Base-by-base conservation (phyloP, 2,797 vertebrate species). In the Alfaro cultratus region DNA sequence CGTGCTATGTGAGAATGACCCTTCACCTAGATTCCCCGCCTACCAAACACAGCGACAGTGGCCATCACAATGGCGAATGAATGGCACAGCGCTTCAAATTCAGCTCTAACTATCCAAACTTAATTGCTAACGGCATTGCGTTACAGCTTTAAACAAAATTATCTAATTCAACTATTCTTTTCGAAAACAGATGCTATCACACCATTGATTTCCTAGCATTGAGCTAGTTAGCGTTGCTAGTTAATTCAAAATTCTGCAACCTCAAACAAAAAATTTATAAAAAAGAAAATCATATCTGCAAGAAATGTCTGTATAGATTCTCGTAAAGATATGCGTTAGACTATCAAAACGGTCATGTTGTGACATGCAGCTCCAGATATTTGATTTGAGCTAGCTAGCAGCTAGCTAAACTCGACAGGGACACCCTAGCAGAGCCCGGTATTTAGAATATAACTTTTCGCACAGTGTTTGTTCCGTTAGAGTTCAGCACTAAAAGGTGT, bases 21-120 rank as follows among this genome's bases (percentile, higher is more conserved):
- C 79, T 90, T 96, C 92, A 94, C 94, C 94, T 87, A 95, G 45
- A 93, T 96, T 93, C 87, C 53, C 83, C 70, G 46, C 64, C 91
- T 79, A 26, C 80, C 85, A 81, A 41, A 81, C 16, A 39, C 71
- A 64, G 74, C 0, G 36, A 64, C 71, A 57, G 74, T 0, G 34
- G 62, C 34, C 26, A 82, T 70, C 72, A 74, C 77, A 84, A 84
- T 60, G 67, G 51, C 73, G 36, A 81, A 84, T 85, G 79, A 83
- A 72, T 86, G 73, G 74, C 76, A 79, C 36, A 0, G 80, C 0
- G 18, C 41, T 29, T 72, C 1, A 80, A n/a, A 64, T 16, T 0
- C 2, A 1, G 1, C 0, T 31, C 0, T 31, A 73, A 41, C 10
- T 4, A 4, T 13, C 3, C 74, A 29, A 62, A 21, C 2, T 4